Evolutionary conservation across 2,797 vertebrate genomes (phyloP), one percentile per base, ranked within the genome.

Genomic region (Falco peregrinus): DNA sequence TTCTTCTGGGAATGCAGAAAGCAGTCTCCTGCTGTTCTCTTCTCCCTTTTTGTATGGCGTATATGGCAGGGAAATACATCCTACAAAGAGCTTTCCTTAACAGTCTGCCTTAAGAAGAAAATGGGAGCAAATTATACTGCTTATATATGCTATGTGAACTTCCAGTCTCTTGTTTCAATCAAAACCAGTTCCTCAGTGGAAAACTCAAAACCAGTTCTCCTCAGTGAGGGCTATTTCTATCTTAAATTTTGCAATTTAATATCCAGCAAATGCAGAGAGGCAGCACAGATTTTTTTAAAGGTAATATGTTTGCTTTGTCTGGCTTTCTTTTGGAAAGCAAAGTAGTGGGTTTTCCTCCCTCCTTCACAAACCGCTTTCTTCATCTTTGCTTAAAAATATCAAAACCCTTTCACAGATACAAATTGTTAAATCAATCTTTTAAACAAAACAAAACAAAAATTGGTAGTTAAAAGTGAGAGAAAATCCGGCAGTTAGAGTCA

Each of bases 151-250:
- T 13, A 7, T 15, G 13, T 41, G 37, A 90, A 93, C 80, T 95
- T 90, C 57, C 56, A 89, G 29, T 35, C 50, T 90, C 61, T 79
- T 80, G 82, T 70, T 95, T 96, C 83, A 95, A 51, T 76, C 76
- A 86, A 94, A 95, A 90, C 25, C 59, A 88, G 35, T 19, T 86
- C 60, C 60, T 84, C 53, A 24, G 45, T 37, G 60, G 37, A 96
- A 95, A 96, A 67, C 33, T 63, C 73, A 69, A 51, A 80, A 45
- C 0, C 2, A 3, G 16, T 25, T 89, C 48, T 78, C 28, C 35
- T 82, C 29, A 83, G 43, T 24, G 43, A 82, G 22, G 45, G 16
- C 26, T 80, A 60, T 39, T 91, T 82, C 69, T 82, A 33, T n/a
- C 39, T n/a, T 60, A 94, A 60, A 87, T 74, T 68, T 90, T 84